phyloP scores from a whole-genome alignment of 2,113 vertebrate species.

The Romanogobio albipinnatus region DNA sequence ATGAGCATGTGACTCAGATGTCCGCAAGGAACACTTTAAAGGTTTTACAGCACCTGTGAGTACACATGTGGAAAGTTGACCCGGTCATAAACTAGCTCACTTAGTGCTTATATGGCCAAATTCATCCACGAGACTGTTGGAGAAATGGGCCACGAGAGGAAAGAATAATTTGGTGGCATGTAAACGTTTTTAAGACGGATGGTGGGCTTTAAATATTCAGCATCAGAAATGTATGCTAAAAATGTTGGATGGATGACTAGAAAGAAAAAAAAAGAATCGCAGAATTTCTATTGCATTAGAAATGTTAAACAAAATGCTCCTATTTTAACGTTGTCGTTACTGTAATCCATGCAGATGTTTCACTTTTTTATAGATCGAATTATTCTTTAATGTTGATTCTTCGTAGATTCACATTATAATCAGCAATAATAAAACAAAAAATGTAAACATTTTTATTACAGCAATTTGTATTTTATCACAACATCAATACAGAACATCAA shows the following conservation, averaged over 20 bases:
- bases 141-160: background rate
- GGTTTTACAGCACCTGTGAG: slow-evolving; percentile 33
- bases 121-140: background rate
- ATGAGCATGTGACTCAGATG: slow-evolving; percentile 16
- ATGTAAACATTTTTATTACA: too few relatives aligned
- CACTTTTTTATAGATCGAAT: background rate
- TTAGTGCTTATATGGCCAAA: slow-evolving; percentile 36
- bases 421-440: background rate
- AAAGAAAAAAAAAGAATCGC: background rate
- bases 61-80: slow-evolving; percentile 29
- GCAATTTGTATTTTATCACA: background rate
- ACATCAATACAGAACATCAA: background rate
- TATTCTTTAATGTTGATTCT: background rate
- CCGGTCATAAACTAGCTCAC: slow-evolving; percentile 28
- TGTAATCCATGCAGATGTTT: background rate
- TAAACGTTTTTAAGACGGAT: background rate
- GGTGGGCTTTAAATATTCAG: background rate
- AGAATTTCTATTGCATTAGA: background rate
- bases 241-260: background rate
- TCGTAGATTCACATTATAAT: background rate
- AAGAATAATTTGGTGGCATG: slow-evolving; percentile 12
- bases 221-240: background rate
- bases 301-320: background rate
- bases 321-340: background rate
- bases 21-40: slow-evolving; percentile 33